phyloP scores from a whole-genome alignment of 2,797 vertebrate genomes.

The Synaphobranchus kaupii region DNA sequence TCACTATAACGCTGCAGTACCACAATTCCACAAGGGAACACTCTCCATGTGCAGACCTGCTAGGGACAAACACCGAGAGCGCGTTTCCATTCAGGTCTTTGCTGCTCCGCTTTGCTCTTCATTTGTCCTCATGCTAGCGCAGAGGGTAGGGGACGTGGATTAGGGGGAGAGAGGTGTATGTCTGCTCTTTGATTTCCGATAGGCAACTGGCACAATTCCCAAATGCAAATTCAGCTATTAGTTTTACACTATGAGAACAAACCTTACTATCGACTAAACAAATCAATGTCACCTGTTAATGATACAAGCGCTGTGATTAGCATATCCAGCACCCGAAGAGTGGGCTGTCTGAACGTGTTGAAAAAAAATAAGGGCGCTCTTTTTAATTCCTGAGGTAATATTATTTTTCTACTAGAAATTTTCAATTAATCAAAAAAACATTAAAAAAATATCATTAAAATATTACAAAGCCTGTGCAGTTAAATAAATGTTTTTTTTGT shows the following conservation, averaged over 20 bases:
- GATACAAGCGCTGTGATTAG: slow-evolving; percentile 1
- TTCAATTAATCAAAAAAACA: background rate
- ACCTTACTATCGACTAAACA: slow-evolving; percentile 36
- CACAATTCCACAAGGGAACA: background rate
- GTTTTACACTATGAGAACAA: slow-evolving; percentile 61
- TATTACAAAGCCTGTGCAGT: background rate
- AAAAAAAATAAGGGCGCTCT: background rate
- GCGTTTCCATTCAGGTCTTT: background rate
- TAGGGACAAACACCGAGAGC: background rate
- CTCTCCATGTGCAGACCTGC: background rate
- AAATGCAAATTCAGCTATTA: slow-evolving; percentile 59
- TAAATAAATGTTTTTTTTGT: background rate
- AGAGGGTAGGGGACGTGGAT: slow-evolving; percentile 20
- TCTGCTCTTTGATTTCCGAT: slow-evolving; percentile 28
- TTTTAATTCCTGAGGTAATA: background rate
- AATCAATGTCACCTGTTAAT: slow-evolving; percentile 39
- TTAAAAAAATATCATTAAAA: background rate
- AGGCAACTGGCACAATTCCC: slow-evolving; percentile 16
- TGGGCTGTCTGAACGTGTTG: background rate
- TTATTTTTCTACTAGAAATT: background rate
- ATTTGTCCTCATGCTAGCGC: background rate
- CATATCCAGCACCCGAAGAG: background rate
- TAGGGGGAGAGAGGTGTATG: slow-evolving; percentile 10
- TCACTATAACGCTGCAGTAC: background rate
- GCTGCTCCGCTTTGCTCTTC: background rate